Conservation (phyloP, 2,888 invertebrate species). For the Drosophila engyochracea region DNA sequence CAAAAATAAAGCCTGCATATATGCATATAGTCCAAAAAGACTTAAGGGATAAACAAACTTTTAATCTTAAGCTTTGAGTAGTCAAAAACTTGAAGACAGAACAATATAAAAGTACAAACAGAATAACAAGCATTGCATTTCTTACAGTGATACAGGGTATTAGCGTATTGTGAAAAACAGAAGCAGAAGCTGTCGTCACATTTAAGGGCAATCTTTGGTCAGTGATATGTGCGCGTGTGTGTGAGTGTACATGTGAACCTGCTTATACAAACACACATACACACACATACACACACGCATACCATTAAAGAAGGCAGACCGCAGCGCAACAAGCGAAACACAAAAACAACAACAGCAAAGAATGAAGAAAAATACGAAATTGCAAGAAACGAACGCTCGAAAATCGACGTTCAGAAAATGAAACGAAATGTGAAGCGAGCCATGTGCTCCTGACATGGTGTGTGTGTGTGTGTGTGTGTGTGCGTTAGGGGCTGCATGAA, state of each 20-base stretch:
- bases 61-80: not conserved
- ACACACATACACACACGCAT: constrained; percentile 12
- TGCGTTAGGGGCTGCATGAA: constrained; percentile 55
- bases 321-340: constrained; percentile 40
- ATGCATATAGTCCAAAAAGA: not conserved
- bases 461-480: constrained; percentile 17
- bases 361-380: constrained; percentile 30
- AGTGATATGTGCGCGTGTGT: constrained; percentile 25
- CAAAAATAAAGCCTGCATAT: not conserved
- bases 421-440: constrained; percentile 64
- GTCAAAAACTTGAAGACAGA: not conserved
- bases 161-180: constrained; percentile 24
- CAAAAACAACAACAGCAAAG: constrained; percentile 7
- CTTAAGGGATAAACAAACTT: not conserved
- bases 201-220: constrained; percentile 63
- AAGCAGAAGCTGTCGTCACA: constrained; percentile 44
- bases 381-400: constrained; percentile 54
- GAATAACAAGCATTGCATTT: too few relatives aligned
- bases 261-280: constrained; percentile 5
- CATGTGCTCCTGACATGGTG: constrained; percentile 44
- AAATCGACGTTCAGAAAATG: constrained; percentile 76
- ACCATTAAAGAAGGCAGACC: constrained; percentile 42
- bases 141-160: constrained; percentile 31
- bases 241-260: constrained; percentile 28
- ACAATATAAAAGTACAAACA: not conserved